These are phyloP conservation scores for Salvelinus namaycush DNA, from an alignment of 2,113 vertebrate species.

Conservation along the genomic window DNA sequence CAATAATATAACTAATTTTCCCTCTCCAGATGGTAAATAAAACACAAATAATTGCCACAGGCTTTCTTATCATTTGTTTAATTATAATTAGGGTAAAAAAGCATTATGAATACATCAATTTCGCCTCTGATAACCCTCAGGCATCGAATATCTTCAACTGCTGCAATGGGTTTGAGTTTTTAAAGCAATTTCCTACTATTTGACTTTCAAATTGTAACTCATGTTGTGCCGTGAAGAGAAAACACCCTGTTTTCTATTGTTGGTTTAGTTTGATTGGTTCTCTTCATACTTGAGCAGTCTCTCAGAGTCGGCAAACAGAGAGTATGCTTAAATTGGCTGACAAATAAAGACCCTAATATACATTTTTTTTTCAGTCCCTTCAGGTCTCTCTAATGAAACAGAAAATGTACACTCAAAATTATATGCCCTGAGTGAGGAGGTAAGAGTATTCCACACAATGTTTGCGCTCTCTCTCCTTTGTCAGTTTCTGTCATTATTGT, in stretches of 20 bases:
- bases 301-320: constrained; percentile 42
- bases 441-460: too few species aligned
- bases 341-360: constrained; percentile 46
- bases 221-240: constrained; percentile 25
- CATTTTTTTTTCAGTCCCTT: constrained; percentile 5
- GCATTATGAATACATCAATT: not conserved
- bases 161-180: constrained; percentile 12
- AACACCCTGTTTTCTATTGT: constrained; percentile 37
- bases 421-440: not conserved
- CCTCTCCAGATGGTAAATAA: constrained; percentile 14
- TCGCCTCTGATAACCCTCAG: constrained; percentile 2
- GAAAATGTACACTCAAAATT: not conserved
- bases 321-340: constrained; percentile 28
- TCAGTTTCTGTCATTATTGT: too few species aligned
- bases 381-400: constrained; percentile 15
- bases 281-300: constrained; percentile 45
- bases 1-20: not conserved
- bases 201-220: constrained; percentile 44
- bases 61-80: constrained; percentile 27
- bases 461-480: too few species aligned
- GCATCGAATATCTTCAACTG: constrained; percentile 5
- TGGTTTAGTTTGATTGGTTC: constrained; percentile 60
- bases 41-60: constrained; percentile 26
- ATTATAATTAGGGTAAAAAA: constrained; percentile 18
- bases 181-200: constrained; percentile 37